Conservation (phyloP, 2,888 invertebrate genomes). For the Drosophila dives region DNA sequence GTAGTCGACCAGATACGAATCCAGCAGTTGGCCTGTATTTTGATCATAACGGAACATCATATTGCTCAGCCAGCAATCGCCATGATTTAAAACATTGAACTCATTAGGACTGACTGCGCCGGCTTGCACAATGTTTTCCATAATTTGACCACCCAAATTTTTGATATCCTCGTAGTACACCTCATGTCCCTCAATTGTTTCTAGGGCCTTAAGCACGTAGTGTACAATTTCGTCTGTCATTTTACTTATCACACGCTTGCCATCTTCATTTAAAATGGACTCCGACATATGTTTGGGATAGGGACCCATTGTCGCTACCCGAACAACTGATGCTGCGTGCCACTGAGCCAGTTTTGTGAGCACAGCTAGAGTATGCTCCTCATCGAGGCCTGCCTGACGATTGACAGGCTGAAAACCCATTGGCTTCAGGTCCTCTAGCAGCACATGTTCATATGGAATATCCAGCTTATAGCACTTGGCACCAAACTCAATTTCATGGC, state of each 20-base stretch:
- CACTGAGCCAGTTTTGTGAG: constrained; percentile 79
- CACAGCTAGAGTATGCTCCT: constrained; percentile 69
- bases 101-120: constrained; percentile 42
- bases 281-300: constrained; percentile 38
- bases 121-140: constrained; percentile 14
- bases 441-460: constrained; percentile 42
- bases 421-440: constrained; percentile 73
- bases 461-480: constrained; percentile 52
- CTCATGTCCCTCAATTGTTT: constrained; percentile 54
- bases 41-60: constrained; percentile 77
- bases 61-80: constrained; percentile 81
- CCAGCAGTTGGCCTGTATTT: constrained; percentile 57
- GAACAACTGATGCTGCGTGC: constrained; percentile 80
- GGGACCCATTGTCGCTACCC: constrained; percentile 56
- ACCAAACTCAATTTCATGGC: constrained; percentile 49
- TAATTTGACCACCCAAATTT: constrained; percentile 35
- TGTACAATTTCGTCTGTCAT: constrained; percentile 24
- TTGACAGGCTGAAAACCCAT: constrained; percentile 70
- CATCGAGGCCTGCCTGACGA: constrained; percentile 72
- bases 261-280: constrained; percentile 38
- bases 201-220: constrained; percentile 43
- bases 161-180: constrained; percentile 60
- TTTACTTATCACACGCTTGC: constrained; percentile 15
- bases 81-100: constrained; percentile 81
- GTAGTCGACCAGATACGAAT: constrained; percentile 70